Evolutionary conservation across 2,113 vertebrate genomes (phyloP), one percentile per base, ranked within the genome.

Genomic region (Actenoides lindsayi): DNA sequence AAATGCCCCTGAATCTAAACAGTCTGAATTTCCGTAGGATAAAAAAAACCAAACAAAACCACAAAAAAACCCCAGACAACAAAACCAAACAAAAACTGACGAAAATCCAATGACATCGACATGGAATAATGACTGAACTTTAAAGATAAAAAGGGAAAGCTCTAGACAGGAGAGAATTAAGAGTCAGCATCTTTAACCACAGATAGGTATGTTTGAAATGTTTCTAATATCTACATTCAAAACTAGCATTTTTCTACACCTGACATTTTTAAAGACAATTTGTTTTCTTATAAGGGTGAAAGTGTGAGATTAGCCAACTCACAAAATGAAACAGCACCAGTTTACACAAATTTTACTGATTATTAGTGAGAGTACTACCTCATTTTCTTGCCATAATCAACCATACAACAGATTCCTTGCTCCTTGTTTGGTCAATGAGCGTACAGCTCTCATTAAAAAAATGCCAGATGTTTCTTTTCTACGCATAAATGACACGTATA

Each of bases 401-500:
- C 69, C 59, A 69, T 27, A 94, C 70, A 85, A 92, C 67, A 80
- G 81, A 93, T 89, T 95, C 83, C 57, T 84, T 67, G 54, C 82
- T 79, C 46, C 82, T 74, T 84, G 15, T 73, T 92, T 74, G 59
- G 46, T 92, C 87, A 95, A 53, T 69, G 59, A 81, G 70, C 1
- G 0, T 16, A 89, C 25, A 92, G 74, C 41, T 69, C 87, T 95
- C 89, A 80, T 94, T 89, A 76, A 80, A 87, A 91, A 93, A 92
- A 76, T 4, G 80, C 80, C 94, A 94, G 93, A 77, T 91, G 89
- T 95, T 95, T 95, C 83, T 90, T 87, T 88, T 89, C 83, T 86
- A 35, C 11, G 16, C 69, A 31, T 71, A 93, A 86, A 41, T 64
- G 39, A 93, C 95, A 90, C 63, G 60, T 59, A 50, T 19, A 69